Base-by-base conservation (phyloP, 92 coral and sea anemone genomes). In the Epizoanthus scotinus region DNA sequence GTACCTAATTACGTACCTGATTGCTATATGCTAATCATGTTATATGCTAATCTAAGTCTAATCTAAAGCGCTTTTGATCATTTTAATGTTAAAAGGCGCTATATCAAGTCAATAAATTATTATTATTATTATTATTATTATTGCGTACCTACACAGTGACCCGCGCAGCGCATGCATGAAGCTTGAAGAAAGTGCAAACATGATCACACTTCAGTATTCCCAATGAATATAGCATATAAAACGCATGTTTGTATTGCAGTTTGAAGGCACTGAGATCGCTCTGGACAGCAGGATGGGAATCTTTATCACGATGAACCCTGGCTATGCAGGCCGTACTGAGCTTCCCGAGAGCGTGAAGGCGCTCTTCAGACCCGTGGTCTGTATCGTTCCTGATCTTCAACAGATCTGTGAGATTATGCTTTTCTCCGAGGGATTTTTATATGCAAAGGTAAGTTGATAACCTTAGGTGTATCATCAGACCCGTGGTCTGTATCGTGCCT, bases 371-470 rank as follows among this genome's bases (percentile, higher is more conserved):
- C 98, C 98, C 24, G 98, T 95, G 0, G 91, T 95, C 72, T 95
- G 98, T 68, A 95, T 95, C 55, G 98, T 95, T 14, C 99, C 99
- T 53, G 99, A 95, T 56, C 78, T 95, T 47, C 99, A 95, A 49
- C 99, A 95, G 83, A 95, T 95, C 89, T 95, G 99, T 49, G 99
- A 95, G 85, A 95, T 95, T 70, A 95, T 95, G 99, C 87, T 95
- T 29, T 95, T 95, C 91, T 95, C 99, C 8, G 99, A 95, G 83
- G 99, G 99, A 8, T 95, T 95, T 65, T 77, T 95, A 18, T 70
- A 88, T 77, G 99, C 99, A 10, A 95, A 95, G 97, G 98, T 94
- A 81, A 38, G 70, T 70, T 19, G 18, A 44, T 2, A 17, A 27
- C 21, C 0, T 50, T 57, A 19, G 56, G 10, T 22, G 36, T 31